Conservation (phyloP, 2,113 vertebrate genomes). For the Lagopus muta region DNA sequence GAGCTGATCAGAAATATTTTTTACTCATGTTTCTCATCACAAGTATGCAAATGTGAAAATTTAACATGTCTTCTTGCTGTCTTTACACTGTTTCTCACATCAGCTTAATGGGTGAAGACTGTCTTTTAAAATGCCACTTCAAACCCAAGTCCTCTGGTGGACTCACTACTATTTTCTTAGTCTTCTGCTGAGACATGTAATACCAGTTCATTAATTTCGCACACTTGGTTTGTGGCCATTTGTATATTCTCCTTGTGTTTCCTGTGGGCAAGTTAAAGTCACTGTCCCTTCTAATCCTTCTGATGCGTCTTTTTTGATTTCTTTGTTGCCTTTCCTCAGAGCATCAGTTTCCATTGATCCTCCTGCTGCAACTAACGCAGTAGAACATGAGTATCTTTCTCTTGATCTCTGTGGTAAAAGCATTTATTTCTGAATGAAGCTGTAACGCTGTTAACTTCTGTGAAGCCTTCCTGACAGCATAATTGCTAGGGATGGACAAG, state of each 20-base stretch:
- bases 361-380: neutral
- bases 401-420: constrained; percentile 1
- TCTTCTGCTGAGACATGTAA: neutral
- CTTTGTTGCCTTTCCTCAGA: neutral
- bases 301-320: neutral
- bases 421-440: constrained; percentile 22
- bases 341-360: neutral
- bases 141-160: neutral
- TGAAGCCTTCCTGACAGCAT: constrained; percentile 2
- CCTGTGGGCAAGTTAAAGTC: neutral
- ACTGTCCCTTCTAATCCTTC: neutral
- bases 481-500: neutral
- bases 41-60: constrained; percentile 49
- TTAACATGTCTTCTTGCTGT: constrained; percentile 30
- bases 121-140: constrained; percentile 7
- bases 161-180: neutral
- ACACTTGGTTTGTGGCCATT: neutral
- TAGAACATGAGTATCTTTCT: neutral
- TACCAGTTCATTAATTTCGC: neutral
- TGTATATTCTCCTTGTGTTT: neutral
- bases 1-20: constrained; percentile 55
- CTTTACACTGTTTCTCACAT: neutral
- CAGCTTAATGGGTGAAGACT: constrained; percentile 26
- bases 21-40: constrained; percentile 32
- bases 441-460: neutral